A percentile compares a stretch with the other conserved stretches of the same genome.
These are phyloP conservation scores for Odontomachus brunneus DNA, from an alignment of 1,140 invertebrate genomes.

Conservation along the genomic window DNA sequence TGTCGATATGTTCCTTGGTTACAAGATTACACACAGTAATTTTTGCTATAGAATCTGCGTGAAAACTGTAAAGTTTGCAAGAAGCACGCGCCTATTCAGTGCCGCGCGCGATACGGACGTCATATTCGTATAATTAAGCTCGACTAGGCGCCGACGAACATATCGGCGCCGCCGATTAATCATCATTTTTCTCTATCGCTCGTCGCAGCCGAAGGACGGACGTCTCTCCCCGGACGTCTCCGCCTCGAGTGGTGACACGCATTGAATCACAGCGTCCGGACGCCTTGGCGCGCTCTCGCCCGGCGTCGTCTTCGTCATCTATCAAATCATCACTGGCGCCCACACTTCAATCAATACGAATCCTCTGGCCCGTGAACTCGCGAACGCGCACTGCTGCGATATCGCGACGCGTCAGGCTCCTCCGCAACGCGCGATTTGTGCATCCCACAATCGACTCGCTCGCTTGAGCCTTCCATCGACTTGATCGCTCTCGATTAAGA, in stretches of 20 bases:
- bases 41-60: too few relatives aligned
- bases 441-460: background rate
- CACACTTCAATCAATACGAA: constrained; percentile 75
- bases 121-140: background rate
- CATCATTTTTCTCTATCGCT: background rate
- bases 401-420: background rate
- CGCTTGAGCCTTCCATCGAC: background rate
- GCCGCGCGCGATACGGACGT: background rate
- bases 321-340: constrained; percentile 72
- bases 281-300: background rate
- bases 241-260: background rate
- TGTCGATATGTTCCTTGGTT: too few relatives aligned
- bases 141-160: background rate
- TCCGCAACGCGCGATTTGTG: background rate
- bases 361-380: constrained; percentile 62
- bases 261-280: background rate
- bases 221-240: background rate
- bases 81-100: too few relatives aligned
- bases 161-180: constrained; percentile 18
- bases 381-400: background rate
- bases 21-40: too few relatives aligned
- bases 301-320: constrained; percentile 61
- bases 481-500: constrained; percentile 1
- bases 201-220: background rate
- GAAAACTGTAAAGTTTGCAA: too few relatives aligned